These are phyloP conservation scores for Kuschelorhynchus macadamiae DNA, from an alignment of 2,888 invertebrate genomes.

Conservation along the genomic window DNA sequence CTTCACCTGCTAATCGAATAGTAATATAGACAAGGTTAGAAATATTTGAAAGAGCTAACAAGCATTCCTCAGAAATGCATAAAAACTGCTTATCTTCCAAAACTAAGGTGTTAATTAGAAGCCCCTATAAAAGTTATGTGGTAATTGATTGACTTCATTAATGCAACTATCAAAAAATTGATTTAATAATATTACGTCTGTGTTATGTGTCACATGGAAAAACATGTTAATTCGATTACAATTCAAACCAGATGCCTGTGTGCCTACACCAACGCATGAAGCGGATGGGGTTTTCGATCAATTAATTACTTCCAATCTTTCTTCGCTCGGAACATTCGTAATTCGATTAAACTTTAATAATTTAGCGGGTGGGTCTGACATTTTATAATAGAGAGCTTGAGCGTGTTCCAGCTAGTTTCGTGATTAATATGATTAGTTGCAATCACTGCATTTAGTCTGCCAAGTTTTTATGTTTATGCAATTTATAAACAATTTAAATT, in stretches of 20 bases:
- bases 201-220: slow-evolving; percentile 15
- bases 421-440: not conserved
- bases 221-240: slow-evolving; percentile 24
- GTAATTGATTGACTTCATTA: not conserved
- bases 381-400: slow-evolving; percentile 20
- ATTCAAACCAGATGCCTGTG: slow-evolving; percentile 19
- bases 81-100: no score
- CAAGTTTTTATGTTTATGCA: no score
- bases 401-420: not conserved
- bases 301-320: slow-evolving; percentile 35
- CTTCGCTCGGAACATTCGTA: slow-evolving; percentile 21
- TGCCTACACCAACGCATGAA: slow-evolving; percentile 16
- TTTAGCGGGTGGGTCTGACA: slow-evolving; percentile 23
- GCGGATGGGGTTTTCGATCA: slow-evolving; percentile 24
- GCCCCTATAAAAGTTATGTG: not conserved
- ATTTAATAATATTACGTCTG: slow-evolving; percentile 10
- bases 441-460: no score
- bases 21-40: no score
- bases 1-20: no score
- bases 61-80: no score
- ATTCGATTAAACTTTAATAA: slow-evolving; percentile 43
- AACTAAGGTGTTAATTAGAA: no score
- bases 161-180: slow-evolving; percentile 9
- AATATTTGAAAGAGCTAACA: no score
- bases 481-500: no score